Conservation (phyloP, 2,113 vertebrate genomes). For the Setophaga coronata region DNA sequence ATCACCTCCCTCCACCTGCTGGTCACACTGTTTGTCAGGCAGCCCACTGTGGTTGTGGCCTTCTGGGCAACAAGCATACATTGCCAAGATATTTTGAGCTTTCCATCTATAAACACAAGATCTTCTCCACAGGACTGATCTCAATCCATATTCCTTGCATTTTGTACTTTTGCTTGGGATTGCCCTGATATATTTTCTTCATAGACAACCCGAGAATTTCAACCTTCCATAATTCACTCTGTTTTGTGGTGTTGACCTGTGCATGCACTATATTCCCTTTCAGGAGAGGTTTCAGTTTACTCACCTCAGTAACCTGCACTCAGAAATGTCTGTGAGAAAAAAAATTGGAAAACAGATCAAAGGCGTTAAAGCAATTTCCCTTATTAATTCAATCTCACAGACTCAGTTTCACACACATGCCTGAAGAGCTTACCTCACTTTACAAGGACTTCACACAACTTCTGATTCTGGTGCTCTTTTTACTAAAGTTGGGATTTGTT, state of each 20-base stretch:
- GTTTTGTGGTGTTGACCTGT: neutral
- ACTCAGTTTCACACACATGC: accelerated
- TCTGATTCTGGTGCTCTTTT: neutral
- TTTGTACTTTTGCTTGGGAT: neutral
- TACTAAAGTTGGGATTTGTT: neutral
- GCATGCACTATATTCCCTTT: neutral
- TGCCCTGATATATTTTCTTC: neutral
- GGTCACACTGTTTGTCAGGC: neutral
- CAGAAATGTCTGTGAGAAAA: neutral
- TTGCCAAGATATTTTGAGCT: neutral
- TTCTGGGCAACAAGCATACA: neutral
- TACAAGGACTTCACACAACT: neutral
- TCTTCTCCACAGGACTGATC: neutral
- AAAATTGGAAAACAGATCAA: neutral
- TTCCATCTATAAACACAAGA: neutral
- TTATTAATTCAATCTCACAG: neutral
- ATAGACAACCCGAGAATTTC: neutral
- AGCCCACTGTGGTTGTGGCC: too few relatives aligned
- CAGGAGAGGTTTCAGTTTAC: neutral
- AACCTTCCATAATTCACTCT: neutral
- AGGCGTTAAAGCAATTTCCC: neutral
- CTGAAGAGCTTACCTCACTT: neutral
- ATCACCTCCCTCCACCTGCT: neutral
- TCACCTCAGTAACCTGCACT: neutral
- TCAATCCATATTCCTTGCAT: neutral